Conservation (phyloP, 2,113 vertebrate species). For the Dascyllus trimaculatus region DNA sequence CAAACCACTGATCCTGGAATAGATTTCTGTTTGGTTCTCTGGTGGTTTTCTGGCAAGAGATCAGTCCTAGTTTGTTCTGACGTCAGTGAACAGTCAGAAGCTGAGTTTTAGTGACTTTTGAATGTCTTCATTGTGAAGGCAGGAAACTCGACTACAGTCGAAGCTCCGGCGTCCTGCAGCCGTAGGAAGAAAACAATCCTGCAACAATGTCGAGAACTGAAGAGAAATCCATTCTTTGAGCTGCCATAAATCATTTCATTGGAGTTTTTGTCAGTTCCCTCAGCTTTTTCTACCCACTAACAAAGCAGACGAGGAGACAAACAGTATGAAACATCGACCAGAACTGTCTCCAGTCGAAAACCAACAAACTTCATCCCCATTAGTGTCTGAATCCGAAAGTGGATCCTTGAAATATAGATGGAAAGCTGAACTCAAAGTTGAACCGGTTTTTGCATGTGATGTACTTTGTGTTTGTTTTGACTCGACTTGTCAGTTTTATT, state of each 20-base stretch:
- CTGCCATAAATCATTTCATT: neutral
- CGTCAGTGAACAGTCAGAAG: neutral
- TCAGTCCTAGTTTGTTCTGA: neutral
- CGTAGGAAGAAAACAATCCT: slow-evolving; percentile 5
- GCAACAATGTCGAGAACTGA: neutral
- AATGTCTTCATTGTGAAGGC: neutral
- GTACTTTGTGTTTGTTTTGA: too few relatives aligned
- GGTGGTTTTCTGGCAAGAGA: too few relatives aligned
- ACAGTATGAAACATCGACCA: too few relatives aligned
- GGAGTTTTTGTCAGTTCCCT: neutral
- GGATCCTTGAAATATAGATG: neutral
- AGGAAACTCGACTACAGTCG: slow-evolving; percentile 4
- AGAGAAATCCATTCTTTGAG: slow-evolving; percentile 4
- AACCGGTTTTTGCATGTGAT: too few relatives aligned
- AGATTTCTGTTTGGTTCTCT: too few relatives aligned
- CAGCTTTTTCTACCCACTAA: neutral
- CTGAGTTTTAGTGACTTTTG: neutral
- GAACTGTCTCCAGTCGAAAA: too few relatives aligned
- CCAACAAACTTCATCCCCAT: neutral
- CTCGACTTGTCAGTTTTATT: too few relatives aligned
- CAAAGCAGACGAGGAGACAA: neutral
- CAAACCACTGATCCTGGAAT: too few relatives aligned
- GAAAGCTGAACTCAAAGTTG: too few relatives aligned
- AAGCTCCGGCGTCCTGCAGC: neutral
- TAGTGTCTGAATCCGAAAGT: neutral